phyloP scores from a whole-genome alignment of 2,888 invertebrate genomes.

The Drosophila pullipes region DNA sequence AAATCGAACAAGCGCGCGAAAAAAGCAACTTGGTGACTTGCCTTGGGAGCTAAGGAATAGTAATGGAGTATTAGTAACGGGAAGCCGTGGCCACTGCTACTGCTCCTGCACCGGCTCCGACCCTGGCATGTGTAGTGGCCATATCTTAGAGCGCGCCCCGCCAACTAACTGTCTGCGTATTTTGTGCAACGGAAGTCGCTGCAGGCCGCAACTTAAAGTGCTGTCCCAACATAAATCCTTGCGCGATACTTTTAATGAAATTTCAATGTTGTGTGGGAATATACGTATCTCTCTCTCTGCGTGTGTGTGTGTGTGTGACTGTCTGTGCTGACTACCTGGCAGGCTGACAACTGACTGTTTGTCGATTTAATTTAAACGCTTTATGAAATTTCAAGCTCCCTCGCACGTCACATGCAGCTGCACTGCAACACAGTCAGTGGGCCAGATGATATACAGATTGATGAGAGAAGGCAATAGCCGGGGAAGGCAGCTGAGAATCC shows the following conservation, averaged over 20 bases:
- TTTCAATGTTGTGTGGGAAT: conserved; percentile 71
- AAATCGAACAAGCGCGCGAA: conserved; percentile 76
- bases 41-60: background rate
- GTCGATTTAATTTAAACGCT: conserved; percentile 75
- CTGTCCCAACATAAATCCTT: conserved; percentile 68
- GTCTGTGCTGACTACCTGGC: conserved; percentile 30
- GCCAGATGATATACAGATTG: conserved; percentile 2
- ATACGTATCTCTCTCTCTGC: conserved; percentile 3
- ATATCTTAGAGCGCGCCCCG: conserved; percentile 60
- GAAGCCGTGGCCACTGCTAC: conserved; percentile 19
- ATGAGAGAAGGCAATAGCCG: conserved; percentile 3
- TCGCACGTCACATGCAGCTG: conserved; percentile 72
- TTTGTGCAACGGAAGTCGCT: conserved; percentile 70
- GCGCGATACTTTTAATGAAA: conserved; percentile 77
- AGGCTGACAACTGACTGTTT: conserved; percentile 65
- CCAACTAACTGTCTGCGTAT: conserved; percentile 72
- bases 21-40: conserved; percentile 26
- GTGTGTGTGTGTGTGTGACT: conserved; percentile 17
- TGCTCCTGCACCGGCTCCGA: conserved; percentile 55
- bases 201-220: conserved; percentile 75
- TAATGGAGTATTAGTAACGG: conserved; percentile 22
- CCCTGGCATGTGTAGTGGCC: conserved; percentile 73
- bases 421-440: conserved; percentile 35
- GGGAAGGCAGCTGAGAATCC: conserved; percentile 29
- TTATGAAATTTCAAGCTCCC: conserved; percentile 79